Evolutionary conservation across 2,797 vertebrate genomes (phyloP).

Genomic region (Leucoraja ocellata): DNA sequence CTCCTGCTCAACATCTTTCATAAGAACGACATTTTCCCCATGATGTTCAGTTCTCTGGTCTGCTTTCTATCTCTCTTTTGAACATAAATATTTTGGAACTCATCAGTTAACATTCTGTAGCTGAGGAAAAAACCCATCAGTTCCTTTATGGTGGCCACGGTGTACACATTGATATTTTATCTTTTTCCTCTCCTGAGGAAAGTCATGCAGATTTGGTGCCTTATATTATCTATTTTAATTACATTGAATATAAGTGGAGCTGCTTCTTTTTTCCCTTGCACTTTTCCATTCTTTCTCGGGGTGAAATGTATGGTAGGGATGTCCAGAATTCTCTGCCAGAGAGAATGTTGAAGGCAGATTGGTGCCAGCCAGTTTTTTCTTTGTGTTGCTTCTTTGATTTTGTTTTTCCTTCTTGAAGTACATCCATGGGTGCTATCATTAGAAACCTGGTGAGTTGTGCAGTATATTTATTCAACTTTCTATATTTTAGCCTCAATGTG

Average conservation of each 20-base stretch:
- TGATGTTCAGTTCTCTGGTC: too few relatives aligned
- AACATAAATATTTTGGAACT: background rate
- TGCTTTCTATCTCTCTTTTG: too few relatives aligned
- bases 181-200: background rate
- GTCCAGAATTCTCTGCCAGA: background rate
- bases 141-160: background rate
- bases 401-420: background rate
- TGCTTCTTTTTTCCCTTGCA: background rate
- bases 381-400: background rate
- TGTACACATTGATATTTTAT: background rate
- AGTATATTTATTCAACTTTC: background rate
- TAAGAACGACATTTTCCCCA: too few relatives aligned
- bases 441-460: background rate
- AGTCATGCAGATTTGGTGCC: background rate
- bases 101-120: background rate
- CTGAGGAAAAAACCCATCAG: background rate
- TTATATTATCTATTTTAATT: background rate
- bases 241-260: background rate
- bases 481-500: background rate
- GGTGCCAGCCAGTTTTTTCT: background rate
- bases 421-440: background rate
- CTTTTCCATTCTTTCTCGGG: background rate
- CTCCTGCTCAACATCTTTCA: too few relatives aligned
- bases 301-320: background rate
- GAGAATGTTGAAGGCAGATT: background rate